Evolutionary conservation across 2,113 vertebrate genomes (phyloP).

Genomic region (Syngnathoides biaculeatus): DNA sequence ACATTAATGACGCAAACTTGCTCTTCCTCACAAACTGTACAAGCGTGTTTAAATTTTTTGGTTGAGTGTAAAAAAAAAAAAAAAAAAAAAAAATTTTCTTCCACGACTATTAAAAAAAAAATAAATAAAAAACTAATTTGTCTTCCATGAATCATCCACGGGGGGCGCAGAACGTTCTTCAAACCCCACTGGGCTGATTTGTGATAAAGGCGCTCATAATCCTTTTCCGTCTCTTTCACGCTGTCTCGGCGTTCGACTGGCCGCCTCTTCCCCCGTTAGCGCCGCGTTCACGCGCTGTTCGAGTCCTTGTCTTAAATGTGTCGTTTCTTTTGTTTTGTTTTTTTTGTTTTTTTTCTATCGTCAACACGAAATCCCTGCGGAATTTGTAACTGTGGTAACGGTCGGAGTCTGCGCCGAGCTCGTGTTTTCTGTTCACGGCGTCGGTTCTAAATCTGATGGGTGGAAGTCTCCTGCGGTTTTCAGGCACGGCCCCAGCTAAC

Average conservation of each 20-base stretch:
- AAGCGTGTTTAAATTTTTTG: no score
- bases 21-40: not conserved
- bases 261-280: not conserved
- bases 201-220: constrained; percentile 15
- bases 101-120: not conserved
- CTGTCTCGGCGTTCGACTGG: not conserved
- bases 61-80: not conserved
- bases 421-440: constrained; percentile 2
- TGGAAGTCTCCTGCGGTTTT: constrained; percentile 13
- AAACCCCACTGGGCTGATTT: constrained; percentile 26
- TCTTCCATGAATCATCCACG: constrained; percentile 25
- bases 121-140: constrained; percentile 12
- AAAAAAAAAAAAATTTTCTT: not conserved
- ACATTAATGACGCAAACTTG: not conserved
- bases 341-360: constrained; percentile 21
- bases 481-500: constrained; percentile 7
- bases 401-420: constrained; percentile 15
- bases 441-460: constrained; percentile 18
- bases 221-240: constrained; percentile 14
- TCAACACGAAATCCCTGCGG: constrained; percentile 25
- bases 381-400: constrained; percentile 54
- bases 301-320: not conserved
- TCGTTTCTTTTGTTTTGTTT: not conserved
- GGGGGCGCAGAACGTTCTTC: constrained; percentile 13
- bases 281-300: not conserved